Conservation (phyloP, 1,140 invertebrate genomes). For the Neotoxoptera formosana region DNA sequence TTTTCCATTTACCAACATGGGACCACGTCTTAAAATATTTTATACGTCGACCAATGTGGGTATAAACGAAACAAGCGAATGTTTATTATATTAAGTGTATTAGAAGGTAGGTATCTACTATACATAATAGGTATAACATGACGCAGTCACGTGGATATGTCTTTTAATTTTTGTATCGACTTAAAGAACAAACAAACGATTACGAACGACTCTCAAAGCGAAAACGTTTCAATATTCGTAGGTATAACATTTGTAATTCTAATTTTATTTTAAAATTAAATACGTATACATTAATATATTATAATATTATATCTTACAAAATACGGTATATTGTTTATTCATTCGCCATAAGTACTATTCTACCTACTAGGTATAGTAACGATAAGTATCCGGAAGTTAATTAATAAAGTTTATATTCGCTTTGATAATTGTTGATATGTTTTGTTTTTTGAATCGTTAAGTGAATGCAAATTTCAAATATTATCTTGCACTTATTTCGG, state of each 20-base stretch:
- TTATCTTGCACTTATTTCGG: slow-evolving; percentile 27
- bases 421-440: slow-evolving; percentile 28
- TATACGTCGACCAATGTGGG: background rate
- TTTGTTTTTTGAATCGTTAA: background rate
- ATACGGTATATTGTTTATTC: slow-evolving; percentile 24
- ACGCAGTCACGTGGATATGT: background rate
- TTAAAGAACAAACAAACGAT: background rate
- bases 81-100: background rate
- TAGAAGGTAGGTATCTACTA: background rate
- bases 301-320: slow-evolving; percentile 38
- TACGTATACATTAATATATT: background rate
- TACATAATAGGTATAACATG: background rate
- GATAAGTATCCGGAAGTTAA: slow-evolving; percentile 49
- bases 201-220: background rate
- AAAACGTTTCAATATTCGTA: background rate
- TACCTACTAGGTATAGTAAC: background rate
- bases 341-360: background rate
- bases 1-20: background rate
- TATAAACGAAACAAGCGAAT: background rate
- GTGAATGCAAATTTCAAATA: slow-evolving; percentile 24
- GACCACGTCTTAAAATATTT: background rate
- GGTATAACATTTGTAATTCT: slow-evolving; percentile 4
- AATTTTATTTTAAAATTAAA: slow-evolving; percentile 19
- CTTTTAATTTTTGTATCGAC: background rate
- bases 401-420: background rate